Conservation (phyloP, 30 jellyfish, hydroid and myxozoan genomes). For the Calvadosia cruxmelitensis region DNA sequence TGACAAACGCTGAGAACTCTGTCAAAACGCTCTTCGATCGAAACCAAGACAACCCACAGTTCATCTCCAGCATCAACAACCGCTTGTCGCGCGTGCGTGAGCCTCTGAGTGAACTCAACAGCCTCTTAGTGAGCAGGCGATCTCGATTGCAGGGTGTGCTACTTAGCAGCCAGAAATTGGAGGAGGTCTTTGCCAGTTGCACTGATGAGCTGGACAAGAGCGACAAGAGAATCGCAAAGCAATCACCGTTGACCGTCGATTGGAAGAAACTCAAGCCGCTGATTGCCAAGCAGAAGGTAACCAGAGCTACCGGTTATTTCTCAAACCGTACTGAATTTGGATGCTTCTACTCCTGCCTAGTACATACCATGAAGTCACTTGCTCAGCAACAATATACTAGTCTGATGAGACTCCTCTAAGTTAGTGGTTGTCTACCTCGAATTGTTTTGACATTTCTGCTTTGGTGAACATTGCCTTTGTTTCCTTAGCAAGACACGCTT, state of each 20-base stretch:
- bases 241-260: slow-evolving; percentile 48
- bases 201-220: slow-evolving; percentile 25
- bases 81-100: slow-evolving; percentile 32
- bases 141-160: slow-evolving; percentile 35
- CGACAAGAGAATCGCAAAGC: slow-evolving; percentile 31
- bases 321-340: too few species aligned
- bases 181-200: slow-evolving; percentile 24
- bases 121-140: slow-evolving; percentile 35
- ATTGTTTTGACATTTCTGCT: too few species aligned
- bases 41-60: slow-evolving; percentile 67
- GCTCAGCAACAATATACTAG: too few species aligned
- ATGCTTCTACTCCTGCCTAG: too few species aligned
- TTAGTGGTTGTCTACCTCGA: too few species aligned
- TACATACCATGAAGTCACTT: too few species aligned
- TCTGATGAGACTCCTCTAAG: too few species aligned
- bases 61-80: slow-evolving; percentile 47
- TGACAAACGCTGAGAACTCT: slow-evolving; percentile 47
- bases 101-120: slow-evolving; percentile 53
- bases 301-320: not conserved
- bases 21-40: slow-evolving; percentile 56
- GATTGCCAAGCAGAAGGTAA: slow-evolving; percentile 62
- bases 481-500: too few species aligned
- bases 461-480: too few species aligned
- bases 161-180: slow-evolving; percentile 41
- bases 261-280: slow-evolving; percentile 48